These are phyloP conservation scores for Penelope pileata DNA, from an alignment of 2,113 vertebrate species.

Conservation along the genomic window DNA sequence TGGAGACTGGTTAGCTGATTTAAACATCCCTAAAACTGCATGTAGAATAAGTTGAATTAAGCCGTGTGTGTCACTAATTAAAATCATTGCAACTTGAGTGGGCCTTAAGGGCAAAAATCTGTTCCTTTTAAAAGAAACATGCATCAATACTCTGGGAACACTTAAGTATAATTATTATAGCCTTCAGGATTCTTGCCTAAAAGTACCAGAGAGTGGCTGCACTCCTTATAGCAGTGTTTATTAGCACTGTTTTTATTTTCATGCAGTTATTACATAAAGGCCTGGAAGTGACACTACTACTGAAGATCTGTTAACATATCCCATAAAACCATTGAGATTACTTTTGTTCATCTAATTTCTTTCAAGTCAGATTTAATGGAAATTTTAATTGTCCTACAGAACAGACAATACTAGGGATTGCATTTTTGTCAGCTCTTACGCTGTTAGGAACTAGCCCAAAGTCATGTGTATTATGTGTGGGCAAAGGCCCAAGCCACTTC, in stretches of 20 bases:
- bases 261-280: background rate
- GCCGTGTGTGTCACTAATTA: conserved; percentile 49
- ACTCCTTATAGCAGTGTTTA: background rate
- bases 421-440: background rate
- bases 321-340: background rate
- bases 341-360: background rate
- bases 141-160: conserved; percentile 34
- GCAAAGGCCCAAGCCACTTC: background rate
- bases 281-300: background rate
- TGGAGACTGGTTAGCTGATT: background rate
- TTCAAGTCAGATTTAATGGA: background rate
- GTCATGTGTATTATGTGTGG: background rate
- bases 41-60: conserved; percentile 24
- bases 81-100: conserved; percentile 24
- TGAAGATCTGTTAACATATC: background rate
- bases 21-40: background rate
- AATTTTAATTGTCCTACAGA: background rate
- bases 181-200: conserved; percentile 16
- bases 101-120: conserved; percentile 56
- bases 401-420: background rate
- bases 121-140: conserved; percentile 23
- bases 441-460: background rate
- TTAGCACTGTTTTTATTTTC: conserved; percentile 23
- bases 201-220: background rate
- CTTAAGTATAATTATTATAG: conserved; percentile 52